phyloP scores from a whole-genome alignment of 2,888 invertebrate species.

The Tupiocoris notatus region DNA sequence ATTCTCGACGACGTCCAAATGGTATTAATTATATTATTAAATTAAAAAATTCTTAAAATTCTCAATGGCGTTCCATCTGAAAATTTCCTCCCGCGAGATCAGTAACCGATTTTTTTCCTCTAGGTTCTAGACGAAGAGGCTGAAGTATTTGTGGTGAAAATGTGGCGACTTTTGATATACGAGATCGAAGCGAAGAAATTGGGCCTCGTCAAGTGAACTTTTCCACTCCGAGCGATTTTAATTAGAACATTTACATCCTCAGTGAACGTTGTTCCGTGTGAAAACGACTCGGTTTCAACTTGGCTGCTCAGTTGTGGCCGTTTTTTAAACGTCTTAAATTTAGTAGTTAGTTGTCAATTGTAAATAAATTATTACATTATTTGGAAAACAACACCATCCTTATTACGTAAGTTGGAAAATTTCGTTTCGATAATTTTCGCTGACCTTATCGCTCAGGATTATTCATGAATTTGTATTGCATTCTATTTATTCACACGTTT shows the following conservation, averaged over 20 bases:
- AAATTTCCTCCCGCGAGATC: too few relatives aligned
- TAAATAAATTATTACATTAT: constrained; percentile 5
- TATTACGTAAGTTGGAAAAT: neutral
- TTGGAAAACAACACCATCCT: neutral
- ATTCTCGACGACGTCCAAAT: constrained; percentile 98
- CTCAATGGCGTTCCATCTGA: neutral
- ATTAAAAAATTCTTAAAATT: neutral
- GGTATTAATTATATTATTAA: constrained; percentile 68
- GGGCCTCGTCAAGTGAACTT: constrained; percentile 67
- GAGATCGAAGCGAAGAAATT: constrained; percentile 98
- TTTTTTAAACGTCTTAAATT: neutral
- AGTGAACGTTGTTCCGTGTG: constrained; percentile 1
- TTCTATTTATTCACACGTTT: neutral
- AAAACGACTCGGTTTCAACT: constrained; percentile 2
- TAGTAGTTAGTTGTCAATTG: constrained; percentile 6
- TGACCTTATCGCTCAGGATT: neutral
- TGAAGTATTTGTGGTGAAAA: constrained; percentile 99
- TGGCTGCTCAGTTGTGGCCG: neutral
- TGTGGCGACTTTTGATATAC: constrained; percentile 99
- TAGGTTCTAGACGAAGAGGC: constrained; percentile 99
- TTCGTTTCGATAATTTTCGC: neutral
- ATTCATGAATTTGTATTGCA: neutral
- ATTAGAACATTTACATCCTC: neutral
- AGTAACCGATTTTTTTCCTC: too few relatives aligned
- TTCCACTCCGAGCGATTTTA: too few relatives aligned